These are phyloP conservation scores for Pseudochaenichthys georgianus DNA, from an alignment of 2,797 vertebrate species.

Conservation along the genomic window DNA sequence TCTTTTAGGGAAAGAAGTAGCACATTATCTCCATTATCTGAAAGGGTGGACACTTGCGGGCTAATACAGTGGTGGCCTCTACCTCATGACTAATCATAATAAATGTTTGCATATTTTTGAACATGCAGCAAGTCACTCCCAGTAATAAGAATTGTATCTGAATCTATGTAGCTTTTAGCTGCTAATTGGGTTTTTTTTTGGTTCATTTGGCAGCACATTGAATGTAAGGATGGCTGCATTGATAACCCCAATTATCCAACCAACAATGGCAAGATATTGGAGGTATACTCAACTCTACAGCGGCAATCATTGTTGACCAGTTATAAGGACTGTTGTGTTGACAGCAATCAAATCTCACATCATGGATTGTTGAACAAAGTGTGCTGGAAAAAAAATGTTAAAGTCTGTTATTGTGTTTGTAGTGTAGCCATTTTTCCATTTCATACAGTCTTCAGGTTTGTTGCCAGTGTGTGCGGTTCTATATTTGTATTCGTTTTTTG, in stretches of 20 bases:
- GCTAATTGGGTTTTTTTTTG: not conserved
- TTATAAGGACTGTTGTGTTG: not conserved
- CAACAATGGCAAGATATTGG: not conserved
- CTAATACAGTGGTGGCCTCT: not conserved
- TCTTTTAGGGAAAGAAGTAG: not conserved
- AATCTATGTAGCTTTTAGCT: not conserved
- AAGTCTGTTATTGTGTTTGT: not conserved
- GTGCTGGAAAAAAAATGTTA: rapidly evolving
- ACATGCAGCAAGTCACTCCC: not conserved
- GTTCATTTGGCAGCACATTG: not conserved
- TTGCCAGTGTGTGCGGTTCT: not conserved
- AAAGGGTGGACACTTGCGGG: not conserved
- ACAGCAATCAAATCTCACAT: not conserved
- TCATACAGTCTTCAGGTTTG: not conserved
- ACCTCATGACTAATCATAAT: not conserved
- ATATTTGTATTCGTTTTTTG: not conserved
- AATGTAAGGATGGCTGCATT: conserved; percentile 2
- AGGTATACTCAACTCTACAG: not conserved
- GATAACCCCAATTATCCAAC: not conserved
- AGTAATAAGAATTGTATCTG: not conserved
- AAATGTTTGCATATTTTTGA: not conserved
- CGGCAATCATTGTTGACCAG: not conserved
- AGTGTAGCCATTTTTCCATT: not conserved
- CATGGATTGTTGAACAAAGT: not conserved
- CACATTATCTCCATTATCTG: not conserved